Percentiles rank a stretch among this genome's conserved stretches.
These are phyloP conservation scores for Galbula dea DNA, from an alignment of 2,113 vertebrate species.

Conservation along the genomic window DNA sequence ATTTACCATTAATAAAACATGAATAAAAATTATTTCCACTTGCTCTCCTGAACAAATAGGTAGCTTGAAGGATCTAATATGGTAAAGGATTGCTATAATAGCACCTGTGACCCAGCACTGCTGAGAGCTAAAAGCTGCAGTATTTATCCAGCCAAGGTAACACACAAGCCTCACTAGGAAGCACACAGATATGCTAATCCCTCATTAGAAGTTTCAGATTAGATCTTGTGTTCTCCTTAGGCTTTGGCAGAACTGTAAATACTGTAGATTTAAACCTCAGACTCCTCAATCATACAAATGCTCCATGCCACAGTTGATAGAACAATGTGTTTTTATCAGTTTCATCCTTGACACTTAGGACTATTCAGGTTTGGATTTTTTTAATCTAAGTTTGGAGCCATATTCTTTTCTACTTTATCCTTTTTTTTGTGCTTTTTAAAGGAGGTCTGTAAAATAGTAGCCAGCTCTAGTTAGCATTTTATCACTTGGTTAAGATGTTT, in stretches of 20 bases:
- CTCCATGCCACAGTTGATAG: not conserved
- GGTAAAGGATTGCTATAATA: not conserved
- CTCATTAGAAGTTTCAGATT: not conserved
- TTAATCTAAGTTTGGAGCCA: not conserved
- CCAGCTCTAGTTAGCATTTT: not conserved
- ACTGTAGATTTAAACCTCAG: not conserved
- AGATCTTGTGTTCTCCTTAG: not conserved
- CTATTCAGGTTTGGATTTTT: not conserved
- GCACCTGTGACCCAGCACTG: not conserved
- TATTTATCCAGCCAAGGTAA: not conserved
- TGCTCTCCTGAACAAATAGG: not conserved
- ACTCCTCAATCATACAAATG: not conserved
- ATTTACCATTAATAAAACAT: slow-evolving; percentile 14
- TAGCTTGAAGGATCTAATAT: not conserved
- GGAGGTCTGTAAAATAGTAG: not conserved
- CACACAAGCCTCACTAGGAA: not conserved
- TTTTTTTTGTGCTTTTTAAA: not conserved
- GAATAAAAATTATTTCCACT: not conserved
- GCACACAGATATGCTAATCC: not conserved
- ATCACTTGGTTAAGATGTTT: not conserved
- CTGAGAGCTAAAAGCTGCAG: not conserved
- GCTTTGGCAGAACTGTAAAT: not conserved
- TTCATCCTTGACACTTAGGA: not conserved
- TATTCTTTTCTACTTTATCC: not conserved
- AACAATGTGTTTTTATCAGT: not conserved